phyloP scores from a whole-genome alignment of 2,113 vertebrate species.

The Cyrtonyx montezumae region DNA sequence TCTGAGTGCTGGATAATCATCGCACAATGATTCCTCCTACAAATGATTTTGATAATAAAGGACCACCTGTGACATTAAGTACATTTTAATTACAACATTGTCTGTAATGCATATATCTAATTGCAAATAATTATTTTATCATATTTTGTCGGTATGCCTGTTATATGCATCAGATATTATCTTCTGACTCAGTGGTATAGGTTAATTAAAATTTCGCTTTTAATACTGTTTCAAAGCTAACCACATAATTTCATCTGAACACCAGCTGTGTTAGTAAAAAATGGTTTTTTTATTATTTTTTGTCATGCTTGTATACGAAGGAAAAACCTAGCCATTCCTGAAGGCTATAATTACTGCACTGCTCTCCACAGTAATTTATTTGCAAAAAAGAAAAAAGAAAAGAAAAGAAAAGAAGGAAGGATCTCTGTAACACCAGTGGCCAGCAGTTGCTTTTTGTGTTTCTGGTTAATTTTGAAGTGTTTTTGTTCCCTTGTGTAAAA shows the following conservation, averaged over 20 bases:
- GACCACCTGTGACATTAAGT: slow-evolving; percentile 53
- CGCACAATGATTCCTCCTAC: not conserved
- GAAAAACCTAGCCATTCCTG: slow-evolving; percentile 14
- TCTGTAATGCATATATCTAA: slow-evolving; percentile 63
- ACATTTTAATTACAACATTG: slow-evolving; percentile 62
- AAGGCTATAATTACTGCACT: slow-evolving; percentile 42
- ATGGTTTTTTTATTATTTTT: not conserved
- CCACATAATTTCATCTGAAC: slow-evolving; percentile 56
- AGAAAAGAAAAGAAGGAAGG: not conserved
- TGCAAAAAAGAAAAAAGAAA: slow-evolving; percentile 1
- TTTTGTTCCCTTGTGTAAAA: not conserved
- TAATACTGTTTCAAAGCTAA: slow-evolving; percentile 70
- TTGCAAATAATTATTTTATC: slow-evolving; percentile 72
- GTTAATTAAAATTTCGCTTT: slow-evolving; percentile 73
- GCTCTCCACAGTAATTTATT: slow-evolving; percentile 16
- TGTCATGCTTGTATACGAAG: not conserved
- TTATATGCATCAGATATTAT: slow-evolving; percentile 55
- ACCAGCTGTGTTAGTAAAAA: slow-evolving; percentile 61
- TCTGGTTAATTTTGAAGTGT: not conserved
- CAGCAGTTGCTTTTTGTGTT: not conserved
- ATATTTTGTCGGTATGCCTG: slow-evolving; percentile 27
- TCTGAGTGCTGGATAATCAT: not conserved
- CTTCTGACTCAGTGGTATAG: slow-evolving; percentile 61
- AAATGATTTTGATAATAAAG: slow-evolving; percentile 47
- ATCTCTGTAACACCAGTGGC: not conserved